These are phyloP conservation scores for Melanogrammus aeglefinus DNA, from an alignment of 2,797 vertebrate genomes.

Conservation along the genomic window DNA sequence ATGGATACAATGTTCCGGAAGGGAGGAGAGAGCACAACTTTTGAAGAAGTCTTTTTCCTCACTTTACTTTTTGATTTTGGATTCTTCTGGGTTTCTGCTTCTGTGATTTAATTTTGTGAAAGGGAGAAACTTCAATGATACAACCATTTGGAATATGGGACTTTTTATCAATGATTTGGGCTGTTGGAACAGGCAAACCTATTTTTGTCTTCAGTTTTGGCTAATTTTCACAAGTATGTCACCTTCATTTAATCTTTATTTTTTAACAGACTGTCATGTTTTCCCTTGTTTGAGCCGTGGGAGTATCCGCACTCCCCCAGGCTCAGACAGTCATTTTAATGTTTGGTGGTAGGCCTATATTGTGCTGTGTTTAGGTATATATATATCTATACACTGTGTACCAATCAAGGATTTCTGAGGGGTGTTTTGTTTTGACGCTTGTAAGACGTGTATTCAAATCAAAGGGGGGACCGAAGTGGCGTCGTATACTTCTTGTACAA, in stretches of 20 bases:
- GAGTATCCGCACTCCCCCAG: neutral
- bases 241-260: constrained; percentile 40
- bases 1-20: constrained; percentile 23
- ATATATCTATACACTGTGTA: neutral
- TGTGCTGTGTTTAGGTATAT: neutral
- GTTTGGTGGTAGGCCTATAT: neutral
- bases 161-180: constrained; percentile 68
- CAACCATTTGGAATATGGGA: constrained; percentile 76
- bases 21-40: constrained; percentile 11
- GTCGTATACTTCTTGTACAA: neutral
- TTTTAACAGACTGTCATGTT: constrained; percentile 15
- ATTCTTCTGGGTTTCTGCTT: neutral
- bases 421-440: neutral
- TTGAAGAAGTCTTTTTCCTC: constrained; percentile 29
- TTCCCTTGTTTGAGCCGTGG: constrained; percentile 1
- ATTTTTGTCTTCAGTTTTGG: constrained; percentile 60
- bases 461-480: neutral
- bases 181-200: constrained; percentile 59
- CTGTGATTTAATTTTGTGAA: constrained; percentile 36
- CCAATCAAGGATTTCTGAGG: neutral
- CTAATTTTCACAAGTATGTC: constrained; percentile 77
- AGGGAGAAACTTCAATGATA: constrained; percentile 64
- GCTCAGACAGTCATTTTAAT: neutral
- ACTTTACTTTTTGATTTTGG: constrained; percentile 18
- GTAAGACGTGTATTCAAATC: neutral